These are phyloP conservation scores for Apotomis capreana DNA, from an alignment of 2,888 invertebrate genomes.

Conservation along the genomic window DNA sequence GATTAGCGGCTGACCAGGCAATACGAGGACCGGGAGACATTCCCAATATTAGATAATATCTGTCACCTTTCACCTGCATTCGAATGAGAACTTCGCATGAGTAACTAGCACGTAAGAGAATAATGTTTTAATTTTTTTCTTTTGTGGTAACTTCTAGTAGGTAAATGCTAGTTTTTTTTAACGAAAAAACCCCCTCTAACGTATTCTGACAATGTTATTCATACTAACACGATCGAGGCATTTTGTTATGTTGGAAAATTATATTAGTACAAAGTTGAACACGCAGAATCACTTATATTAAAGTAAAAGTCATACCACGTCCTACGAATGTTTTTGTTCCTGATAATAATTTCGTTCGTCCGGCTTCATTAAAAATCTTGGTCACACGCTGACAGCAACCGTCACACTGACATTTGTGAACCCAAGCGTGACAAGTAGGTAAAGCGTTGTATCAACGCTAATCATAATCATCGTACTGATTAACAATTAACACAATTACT, in stretches of 20 bases:
- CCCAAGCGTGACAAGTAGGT: constrained; percentile 19
- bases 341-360: not conserved
- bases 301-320: too few relatives aligned
- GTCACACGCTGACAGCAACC: constrained; percentile 7
- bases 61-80: not conserved
- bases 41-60: not conserved
- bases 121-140: too few relatives aligned
- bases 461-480: constrained; percentile 65
- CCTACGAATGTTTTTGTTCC: not conserved
- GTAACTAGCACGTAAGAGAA: too few relatives aligned
- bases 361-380: not conserved
- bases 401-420: constrained; percentile 15
- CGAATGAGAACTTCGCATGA: too few relatives aligned
- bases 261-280: too few relatives aligned
- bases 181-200: too few relatives aligned
- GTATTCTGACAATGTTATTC: too few relatives aligned
- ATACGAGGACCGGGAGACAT: not conserved
- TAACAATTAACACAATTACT: constrained; percentile 75
- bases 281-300: too few relatives aligned
- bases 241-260: too few relatives aligned
- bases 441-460: constrained; percentile 57
- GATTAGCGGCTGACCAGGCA: constrained; percentile 16
- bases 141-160: too few relatives aligned
- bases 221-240: too few relatives aligned
- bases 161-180: too few relatives aligned